phyloP scores from a whole-genome alignment of 2,797 vertebrate genomes.

The Cossypha dichroa region DNA sequence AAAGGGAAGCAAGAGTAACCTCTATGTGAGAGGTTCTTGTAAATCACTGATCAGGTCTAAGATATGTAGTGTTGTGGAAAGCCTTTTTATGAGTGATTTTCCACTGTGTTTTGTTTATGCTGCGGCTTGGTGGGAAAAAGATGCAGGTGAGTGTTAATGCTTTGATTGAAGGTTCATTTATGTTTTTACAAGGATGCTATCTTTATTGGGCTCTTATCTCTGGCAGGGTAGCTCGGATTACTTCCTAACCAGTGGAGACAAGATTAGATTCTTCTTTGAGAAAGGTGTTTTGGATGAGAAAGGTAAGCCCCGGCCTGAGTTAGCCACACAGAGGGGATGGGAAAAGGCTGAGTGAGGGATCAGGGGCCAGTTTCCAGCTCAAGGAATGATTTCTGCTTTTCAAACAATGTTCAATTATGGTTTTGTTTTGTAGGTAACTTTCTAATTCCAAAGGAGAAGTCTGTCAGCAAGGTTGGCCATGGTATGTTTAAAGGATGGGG shows the following conservation, averaged over 20 bases:
- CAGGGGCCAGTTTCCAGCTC: background rate
- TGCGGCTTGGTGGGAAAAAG: conserved; percentile 9
- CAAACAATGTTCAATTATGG: background rate
- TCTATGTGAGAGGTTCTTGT: background rate
- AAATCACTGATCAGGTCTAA: background rate
- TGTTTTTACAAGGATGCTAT: background rate
- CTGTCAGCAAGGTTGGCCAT: conserved; percentile 94
- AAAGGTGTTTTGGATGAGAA: conserved; percentile 90
- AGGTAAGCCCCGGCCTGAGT: conserved; percentile 75
- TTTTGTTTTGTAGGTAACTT: conserved; percentile 84
- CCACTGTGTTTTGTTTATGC: background rate
- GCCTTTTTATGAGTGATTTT: background rate
- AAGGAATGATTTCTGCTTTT: background rate
- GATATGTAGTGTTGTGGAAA: background rate
- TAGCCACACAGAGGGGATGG: background rate
- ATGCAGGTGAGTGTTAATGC: conserved; percentile 46
- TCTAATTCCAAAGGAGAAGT: conserved; percentile 82
- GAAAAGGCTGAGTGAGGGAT: background rate
- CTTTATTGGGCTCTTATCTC: background rate
- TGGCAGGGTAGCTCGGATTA: conserved; percentile 90
- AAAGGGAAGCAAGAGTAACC: background rate
- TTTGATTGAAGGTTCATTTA: background rate
- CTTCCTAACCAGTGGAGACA: conserved; percentile 94
- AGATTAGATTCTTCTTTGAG: conserved; percentile 97
- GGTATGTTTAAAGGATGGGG: conserved; percentile 74